These are phyloP conservation scores for Dicroscelio sp. DNA, from an alignment of 2,888 invertebrate species.

Conservation along the genomic window DNA sequence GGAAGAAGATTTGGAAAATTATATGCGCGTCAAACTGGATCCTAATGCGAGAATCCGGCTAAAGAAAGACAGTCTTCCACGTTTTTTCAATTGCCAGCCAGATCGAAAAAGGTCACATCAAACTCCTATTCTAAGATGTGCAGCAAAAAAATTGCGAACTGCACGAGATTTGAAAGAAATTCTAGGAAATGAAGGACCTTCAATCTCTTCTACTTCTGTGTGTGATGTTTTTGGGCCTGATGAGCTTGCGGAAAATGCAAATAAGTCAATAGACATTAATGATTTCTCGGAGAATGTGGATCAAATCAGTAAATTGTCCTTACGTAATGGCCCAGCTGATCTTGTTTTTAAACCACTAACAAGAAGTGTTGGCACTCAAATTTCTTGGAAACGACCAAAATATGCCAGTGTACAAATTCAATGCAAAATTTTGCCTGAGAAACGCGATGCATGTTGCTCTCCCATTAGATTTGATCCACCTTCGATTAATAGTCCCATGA, in stretches of 20 bases:
- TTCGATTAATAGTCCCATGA: neutral
- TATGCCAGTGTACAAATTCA: constrained; percentile 6
- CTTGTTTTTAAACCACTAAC: neutral
- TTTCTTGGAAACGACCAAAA: constrained; percentile 18
- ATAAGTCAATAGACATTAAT: neutral
- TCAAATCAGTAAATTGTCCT: neutral
- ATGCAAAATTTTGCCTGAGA: neutral
- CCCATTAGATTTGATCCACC: constrained; percentile 4
- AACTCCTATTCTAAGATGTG: no score
- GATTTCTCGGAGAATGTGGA: neutral
- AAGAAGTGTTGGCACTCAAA: constrained; percentile 16
- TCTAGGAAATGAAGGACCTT: neutral
- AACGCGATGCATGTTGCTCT: constrained; percentile 20
- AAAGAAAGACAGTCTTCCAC: constrained; percentile 56
- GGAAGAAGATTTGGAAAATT: constrained; percentile 64
- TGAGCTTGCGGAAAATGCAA: neutral
- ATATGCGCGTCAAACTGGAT: constrained; percentile 55
- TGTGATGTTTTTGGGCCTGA: neutral
- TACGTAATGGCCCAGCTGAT: neutral
- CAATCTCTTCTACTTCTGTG: neutral
- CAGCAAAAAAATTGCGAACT: constrained; percentile 22
- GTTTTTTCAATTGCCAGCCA: constrained; percentile 54
- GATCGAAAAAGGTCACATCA: constrained; percentile 33
- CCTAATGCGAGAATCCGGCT: constrained; percentile 33
- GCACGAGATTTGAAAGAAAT: neutral